Base-by-base conservation (phyloP, 2,888 invertebrate genomes). In the Pasiphila rectangulata region DNA sequence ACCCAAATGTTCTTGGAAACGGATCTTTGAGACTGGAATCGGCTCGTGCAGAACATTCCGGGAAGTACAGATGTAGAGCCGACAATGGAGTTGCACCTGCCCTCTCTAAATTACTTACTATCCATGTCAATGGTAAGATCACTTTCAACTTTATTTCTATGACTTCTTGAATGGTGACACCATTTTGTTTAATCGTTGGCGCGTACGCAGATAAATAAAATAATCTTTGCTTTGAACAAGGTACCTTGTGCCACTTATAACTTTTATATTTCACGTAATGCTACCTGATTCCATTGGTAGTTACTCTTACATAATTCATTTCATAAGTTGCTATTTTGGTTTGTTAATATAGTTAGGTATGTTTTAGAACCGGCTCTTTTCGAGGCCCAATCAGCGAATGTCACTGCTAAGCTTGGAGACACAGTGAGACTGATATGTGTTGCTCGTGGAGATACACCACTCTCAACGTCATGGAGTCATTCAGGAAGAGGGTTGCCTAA, bases 41-140 rank as follows among this genome's bases (percentile, higher is more conserved):
- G 20, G 94, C 94, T 1, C 91, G 92, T 9, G 92, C 94, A 4
- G 92, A 93, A 72, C 93, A 94, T 75, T 95, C 95, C 68, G 96
- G 96, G 30, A 93, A 93, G 77, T 97, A 96, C 76, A 91, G 95
- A 63, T 97, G 97, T 69, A 92, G 94, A 65, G 95, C 96, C 1
- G 93, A 93, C 58, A 97, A 97, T 74, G 94, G 94, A 12, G 95
- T 97, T 51, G 94, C 96, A 16, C 92, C 94, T 5, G 93, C 94
- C 0, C 86, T 96, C 20, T 93, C 93, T 60, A 96, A 96, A 90
- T 92, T 94, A 32, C 92, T 97, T 51, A 93, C 91, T 62, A 91
- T 96, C 60, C 93, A 94, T 72, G 94, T 96, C 9, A 95, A 95
- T 78, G 95, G 95, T 95, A 90, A 89, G 89, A 5, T 12, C n/a